A percentile compares a stretch with the other conserved stretches of the same genome.
phyloP scores from a whole-genome alignment of 2,888 invertebrate genomes.

The Drosophila pseudotakahashii region DNA sequence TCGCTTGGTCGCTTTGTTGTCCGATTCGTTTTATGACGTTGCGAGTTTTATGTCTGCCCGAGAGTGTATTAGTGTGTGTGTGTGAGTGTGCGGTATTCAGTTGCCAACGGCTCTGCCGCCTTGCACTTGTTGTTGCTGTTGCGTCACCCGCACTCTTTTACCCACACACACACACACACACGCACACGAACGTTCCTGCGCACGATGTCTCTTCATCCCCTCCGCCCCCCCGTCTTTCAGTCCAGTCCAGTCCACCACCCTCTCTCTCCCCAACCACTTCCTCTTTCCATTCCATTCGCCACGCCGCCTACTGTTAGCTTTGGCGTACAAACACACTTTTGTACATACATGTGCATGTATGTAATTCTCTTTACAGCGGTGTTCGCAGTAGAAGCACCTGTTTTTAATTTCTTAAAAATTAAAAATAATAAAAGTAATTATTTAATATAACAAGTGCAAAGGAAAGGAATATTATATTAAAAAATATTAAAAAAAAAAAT shows the following conservation, averaged over 20 bases:
- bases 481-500: too few species aligned
- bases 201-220: slow-evolving; percentile 28
- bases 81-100: slow-evolving; percentile 56
- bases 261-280: slow-evolving; percentile 1
- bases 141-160: slow-evolving; percentile 69
- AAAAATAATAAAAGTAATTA: not conserved
- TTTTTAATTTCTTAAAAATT: not conserved
- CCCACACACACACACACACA: slow-evolving; percentile 19
- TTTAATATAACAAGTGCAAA: too few species aligned
- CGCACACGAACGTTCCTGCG: slow-evolving; percentile 32
- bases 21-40: slow-evolving; percentile 72
- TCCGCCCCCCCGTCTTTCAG: not conserved
- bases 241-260: not conserved
- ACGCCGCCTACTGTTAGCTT: slow-evolving; percentile 58
- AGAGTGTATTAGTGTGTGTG: slow-evolving; percentile 22
- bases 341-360: slow-evolving; percentile 8
- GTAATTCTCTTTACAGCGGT: slow-evolving; percentile 1
- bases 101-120: slow-evolving; percentile 71
- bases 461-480: not conserved
- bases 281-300: slow-evolving; percentile 24
- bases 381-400: slow-evolving; percentile 19
- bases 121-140: slow-evolving; percentile 79
- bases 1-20: slow-evolving; percentile 46
- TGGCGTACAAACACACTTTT: slow-evolving; percentile 10
- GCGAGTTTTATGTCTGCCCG: slow-evolving; percentile 68